phyloP scores from a whole-genome alignment of 2,113 vertebrate species.

The Excalfactoria chinensis region DNA sequence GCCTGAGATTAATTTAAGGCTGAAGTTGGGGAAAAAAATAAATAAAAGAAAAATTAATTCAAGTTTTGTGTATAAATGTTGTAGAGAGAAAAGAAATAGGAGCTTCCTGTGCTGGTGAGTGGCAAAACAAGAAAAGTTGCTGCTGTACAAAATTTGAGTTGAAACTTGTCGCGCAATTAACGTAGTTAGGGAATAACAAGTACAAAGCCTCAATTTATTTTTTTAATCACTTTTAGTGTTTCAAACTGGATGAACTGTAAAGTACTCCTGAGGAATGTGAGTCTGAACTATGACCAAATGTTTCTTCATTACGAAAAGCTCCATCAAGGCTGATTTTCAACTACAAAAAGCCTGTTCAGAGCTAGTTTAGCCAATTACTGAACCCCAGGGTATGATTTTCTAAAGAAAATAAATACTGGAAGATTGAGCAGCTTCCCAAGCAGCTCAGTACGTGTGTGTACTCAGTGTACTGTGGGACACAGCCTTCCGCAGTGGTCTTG shows the following conservation, averaged over 20 bases:
- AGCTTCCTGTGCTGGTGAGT: neutral
- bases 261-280: slow-evolving; percentile 33
- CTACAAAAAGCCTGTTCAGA: neutral
- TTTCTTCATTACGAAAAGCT: slow-evolving; percentile 44
- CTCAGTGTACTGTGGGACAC: neutral
- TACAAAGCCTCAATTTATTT: slow-evolving; percentile 6
- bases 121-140: neutral
- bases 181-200: slow-evolving; percentile 5
- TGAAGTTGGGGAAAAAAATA: neutral
- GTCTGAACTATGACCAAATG: slow-evolving; percentile 31
- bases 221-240: neutral
- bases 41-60: neutral
- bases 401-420: slow-evolving; percentile 14
- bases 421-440: neutral
- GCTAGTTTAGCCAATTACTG: slow-evolving; percentile 25
- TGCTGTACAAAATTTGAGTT: slow-evolving; percentile 4
- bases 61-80: neutral
- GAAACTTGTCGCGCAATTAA: slow-evolving; percentile 46
- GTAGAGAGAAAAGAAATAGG: neutral
- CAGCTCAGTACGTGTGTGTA: neutral
- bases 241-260: slow-evolving; percentile 15
- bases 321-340: slow-evolving; percentile 14
- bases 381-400: slow-evolving; percentile 7
- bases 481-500: neutral
- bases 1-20: neutral